A percentile compares a stretch with the other conserved stretches of the same genome.
Evolutionary conservation across 1,140 invertebrate genomes (phyloP).

Genomic region (Anadara kagoshimensis): DNA sequence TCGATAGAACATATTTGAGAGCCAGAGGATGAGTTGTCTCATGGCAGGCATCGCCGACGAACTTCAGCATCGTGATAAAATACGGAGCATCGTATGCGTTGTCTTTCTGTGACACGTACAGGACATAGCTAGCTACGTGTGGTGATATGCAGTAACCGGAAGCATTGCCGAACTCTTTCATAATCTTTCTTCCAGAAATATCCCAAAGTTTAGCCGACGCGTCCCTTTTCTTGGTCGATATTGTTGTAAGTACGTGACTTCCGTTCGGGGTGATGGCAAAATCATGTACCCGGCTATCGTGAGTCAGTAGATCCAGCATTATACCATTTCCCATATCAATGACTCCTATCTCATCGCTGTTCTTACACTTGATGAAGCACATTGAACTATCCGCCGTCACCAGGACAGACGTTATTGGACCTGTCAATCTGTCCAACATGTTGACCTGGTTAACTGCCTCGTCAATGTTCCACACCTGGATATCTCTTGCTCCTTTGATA

Average conservation of each 20-base stretch:
- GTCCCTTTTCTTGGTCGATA: slow-evolving; percentile 49
- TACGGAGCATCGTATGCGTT: slow-evolving; percentile 54
- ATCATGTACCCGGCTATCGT: slow-evolving; percentile 61
- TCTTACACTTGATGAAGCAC: slow-evolving; percentile 59
- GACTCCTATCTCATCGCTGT: slow-evolving; percentile 71
- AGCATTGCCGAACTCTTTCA: slow-evolving; percentile 65
- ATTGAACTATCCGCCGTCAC: slow-evolving; percentile 52
- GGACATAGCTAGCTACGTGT: slow-evolving; percentile 40
- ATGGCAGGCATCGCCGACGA: slow-evolving; percentile 46
- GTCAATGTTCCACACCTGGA: slow-evolving; percentile 69
- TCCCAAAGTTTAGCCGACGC: slow-evolving; percentile 67
- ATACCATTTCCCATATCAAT: slow-evolving; percentile 67
- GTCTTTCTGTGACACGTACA: slow-evolving; percentile 57
- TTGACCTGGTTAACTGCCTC: slow-evolving; percentile 57
- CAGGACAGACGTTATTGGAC: slow-evolving; percentile 54
- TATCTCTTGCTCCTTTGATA: slow-evolving; percentile 42
- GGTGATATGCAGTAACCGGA: slow-evolving; percentile 56
- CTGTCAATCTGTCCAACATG: slow-evolving; percentile 63
- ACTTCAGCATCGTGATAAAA: slow-evolving; percentile 55
- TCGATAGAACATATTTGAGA: slow-evolving; percentile 50
- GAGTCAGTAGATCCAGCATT: slow-evolving; percentile 70
- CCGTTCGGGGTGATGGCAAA: slow-evolving; percentile 65
- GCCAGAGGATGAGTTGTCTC: slow-evolving; percentile 51
- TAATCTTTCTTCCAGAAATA: slow-evolving; percentile 56
- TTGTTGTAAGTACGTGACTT: slow-evolving; percentile 59